Evolutionary conservation across 2,797 vertebrate genomes (phyloP), one percentile per base, ranked within the genome.

Genomic region (Oreonectes daqikongensis): DNA sequence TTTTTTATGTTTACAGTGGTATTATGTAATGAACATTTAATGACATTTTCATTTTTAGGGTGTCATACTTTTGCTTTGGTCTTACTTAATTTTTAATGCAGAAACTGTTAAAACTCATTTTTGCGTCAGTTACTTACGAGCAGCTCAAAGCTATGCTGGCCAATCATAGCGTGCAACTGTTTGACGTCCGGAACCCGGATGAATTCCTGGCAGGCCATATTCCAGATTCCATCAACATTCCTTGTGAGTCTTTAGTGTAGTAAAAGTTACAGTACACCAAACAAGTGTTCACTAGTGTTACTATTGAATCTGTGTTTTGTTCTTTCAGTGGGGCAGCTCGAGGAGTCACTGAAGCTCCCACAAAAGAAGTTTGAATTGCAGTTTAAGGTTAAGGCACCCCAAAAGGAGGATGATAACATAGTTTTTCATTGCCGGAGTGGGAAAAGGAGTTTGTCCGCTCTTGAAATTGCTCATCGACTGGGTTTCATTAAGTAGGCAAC

Each of bases 81-180:
- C 30, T 35, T 35, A 59, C 26, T 2, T 28, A 28, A 30, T 52
- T 24, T 52, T 20, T 50, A 8, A 9, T 72, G 14, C 59, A 72
- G 57, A 38, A 0, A 17, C 9, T 18, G 6, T 59, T 17, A 8
- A 30, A 59, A 15, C 15, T 8, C 28, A 46, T 79, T 59, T 82
- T 70, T 87, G 86, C 53, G 8, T 88, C 83, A n/a, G 88, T 88
- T 66, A 89, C 85, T 8, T 84, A 90, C 79, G 11, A 84, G 1
- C 87, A 93, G 84, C 87, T 94, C 75, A 90, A 87, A 82, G 61
- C 65, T 14, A 91, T 93, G 91, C 68, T 93, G 84, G 81, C 86
- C 75, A 85, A 17, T 22, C 69, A 61, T n/a, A 81, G 82, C 63
- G 30, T 94, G 67, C 92, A 93, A 81, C 85, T 93, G 6, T 89